Evolutionary conservation across 2,888 invertebrate species (phyloP), one percentile per base, ranked within the genome.

Genomic region (Volucella bombylans): DNA sequence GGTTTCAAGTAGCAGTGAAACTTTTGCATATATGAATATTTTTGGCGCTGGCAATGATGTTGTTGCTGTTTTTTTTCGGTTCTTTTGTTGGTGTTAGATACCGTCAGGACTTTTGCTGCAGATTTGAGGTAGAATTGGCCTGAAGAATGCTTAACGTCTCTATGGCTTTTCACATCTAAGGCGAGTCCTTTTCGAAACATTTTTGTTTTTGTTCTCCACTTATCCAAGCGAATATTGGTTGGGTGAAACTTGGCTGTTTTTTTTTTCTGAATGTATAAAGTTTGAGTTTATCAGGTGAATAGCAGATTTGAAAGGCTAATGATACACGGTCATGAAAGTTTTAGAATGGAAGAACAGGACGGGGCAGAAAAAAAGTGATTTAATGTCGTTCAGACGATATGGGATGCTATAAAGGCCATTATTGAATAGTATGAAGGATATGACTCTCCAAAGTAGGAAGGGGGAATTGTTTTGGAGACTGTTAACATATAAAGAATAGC

Each of bases 21-120:
- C 77, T 85, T 86, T 86, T 83, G 86, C 86, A 79, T 85, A 85
- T 85, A 85, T 85, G 85, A 85, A 85, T 85, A 85, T 81, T 77
- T 83, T 83, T 74, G 71, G 74, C 69, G 43, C 68, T 79, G 65
- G 18, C 31, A 31, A 31, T 31, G 15, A 72, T 74, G 50, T 57
- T 55, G n/a, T 47, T 15, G n/a, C 65, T 71, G 18, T n/a, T n/a
- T 41, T 14, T 61, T 59, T 76, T 59, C 4, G n/a, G 41, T 43
- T 52, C 31, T 59, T 23, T 43, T 59, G 80, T 31, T 31, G 31
- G 31, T 31, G 31, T 31, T 31, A 31, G 54, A 76, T 80, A 85
- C 59, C 68, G 68, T 81, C 68, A 77, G 85, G 68, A 76, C 72
- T 85, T 23, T 76, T 61, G 67, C 74, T 76, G 47, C 67, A 85